phyloP scores from a whole-genome alignment of 2,113 vertebrate species.

The Psilopsiagon aymara region DNA sequence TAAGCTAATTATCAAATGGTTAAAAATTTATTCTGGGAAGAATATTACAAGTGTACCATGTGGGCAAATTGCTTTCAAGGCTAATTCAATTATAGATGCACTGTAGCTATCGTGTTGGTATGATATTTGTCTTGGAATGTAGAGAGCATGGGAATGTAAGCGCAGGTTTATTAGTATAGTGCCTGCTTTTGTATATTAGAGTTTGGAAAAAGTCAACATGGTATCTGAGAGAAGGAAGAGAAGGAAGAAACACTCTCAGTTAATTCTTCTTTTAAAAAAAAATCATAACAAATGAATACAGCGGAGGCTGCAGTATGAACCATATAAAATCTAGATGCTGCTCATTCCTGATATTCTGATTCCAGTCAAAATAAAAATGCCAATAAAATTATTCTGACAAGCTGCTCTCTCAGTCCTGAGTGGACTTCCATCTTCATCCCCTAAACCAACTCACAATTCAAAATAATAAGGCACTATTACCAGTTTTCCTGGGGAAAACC shows the following conservation, averaged over 20 bases:
- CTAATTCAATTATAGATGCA: constrained; percentile 18
- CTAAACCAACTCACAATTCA: constrained; percentile 63
- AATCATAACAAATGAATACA: not conserved
- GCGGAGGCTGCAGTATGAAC: not conserved
- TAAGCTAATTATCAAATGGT: constrained; percentile 71
- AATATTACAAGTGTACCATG: not conserved
- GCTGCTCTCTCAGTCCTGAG: constrained; percentile 35
- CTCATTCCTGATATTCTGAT: constrained; percentile 39
- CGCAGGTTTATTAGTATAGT: not conserved
- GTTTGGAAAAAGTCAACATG: not conserved
- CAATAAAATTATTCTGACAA: constrained; percentile 54
- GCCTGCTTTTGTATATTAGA: not conserved
- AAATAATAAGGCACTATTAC: constrained; percentile 65
- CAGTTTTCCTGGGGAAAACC: constrained; percentile 48
- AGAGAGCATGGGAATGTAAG: constrained; percentile 15
- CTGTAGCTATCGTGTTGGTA: not conserved
- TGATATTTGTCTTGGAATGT: constrained; percentile 19
- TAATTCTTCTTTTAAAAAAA: not conserved
- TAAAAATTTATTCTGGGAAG: constrained; percentile 64
- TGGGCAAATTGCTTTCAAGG: not conserved
- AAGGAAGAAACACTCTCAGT: not conserved
- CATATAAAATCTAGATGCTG: not conserved
- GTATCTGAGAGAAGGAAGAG: not conserved
- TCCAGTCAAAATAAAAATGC: constrained; percentile 50
- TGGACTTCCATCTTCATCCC: constrained; percentile 61